A percentile compares a stretch with the other conserved stretches of the same genome.
These are phyloP conservation scores for Anhinga anhinga DNA, from an alignment of 2,113 vertebrate genomes.

Conservation along the genomic window DNA sequence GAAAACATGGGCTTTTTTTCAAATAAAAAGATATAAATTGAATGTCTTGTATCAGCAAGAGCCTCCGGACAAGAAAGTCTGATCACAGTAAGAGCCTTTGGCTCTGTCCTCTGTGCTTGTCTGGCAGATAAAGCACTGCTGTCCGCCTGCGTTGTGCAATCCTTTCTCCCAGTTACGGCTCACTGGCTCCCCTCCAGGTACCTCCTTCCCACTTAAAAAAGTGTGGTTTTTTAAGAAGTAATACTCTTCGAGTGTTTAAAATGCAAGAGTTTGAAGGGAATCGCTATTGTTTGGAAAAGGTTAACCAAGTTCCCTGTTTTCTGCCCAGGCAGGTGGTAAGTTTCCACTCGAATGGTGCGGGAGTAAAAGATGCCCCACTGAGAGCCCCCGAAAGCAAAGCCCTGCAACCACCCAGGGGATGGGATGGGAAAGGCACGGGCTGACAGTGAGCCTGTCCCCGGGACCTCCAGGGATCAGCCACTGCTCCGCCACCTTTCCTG, in stretches of 20 bases:
- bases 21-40: not conserved
- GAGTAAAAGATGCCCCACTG: not conserved
- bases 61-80: not conserved
- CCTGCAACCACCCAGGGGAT: not conserved
- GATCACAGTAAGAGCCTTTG: not conserved
- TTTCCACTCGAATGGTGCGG: not conserved
- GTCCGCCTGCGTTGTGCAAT: not conserved
- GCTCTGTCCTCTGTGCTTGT: not conserved
- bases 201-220: not conserved
- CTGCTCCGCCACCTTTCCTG: fast-evolving
- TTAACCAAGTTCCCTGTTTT: not conserved
- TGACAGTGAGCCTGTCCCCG: not conserved
- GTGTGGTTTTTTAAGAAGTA: not conserved
- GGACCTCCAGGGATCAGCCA: not conserved
- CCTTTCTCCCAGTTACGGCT: not conserved
- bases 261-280: not conserved
- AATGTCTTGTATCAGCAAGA: not conserved
- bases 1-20: not conserved
- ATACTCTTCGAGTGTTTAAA: not conserved
- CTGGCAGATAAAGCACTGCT: not conserved
- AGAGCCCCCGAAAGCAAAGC: not conserved
- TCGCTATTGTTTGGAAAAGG: not conserved
- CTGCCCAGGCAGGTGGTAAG: not conserved
- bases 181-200: not conserved
- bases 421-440: not conserved